These are phyloP conservation scores for Marasmarcha lunaedactyla DNA, from an alignment of 2,888 invertebrate species.

Conservation along the genomic window DNA sequence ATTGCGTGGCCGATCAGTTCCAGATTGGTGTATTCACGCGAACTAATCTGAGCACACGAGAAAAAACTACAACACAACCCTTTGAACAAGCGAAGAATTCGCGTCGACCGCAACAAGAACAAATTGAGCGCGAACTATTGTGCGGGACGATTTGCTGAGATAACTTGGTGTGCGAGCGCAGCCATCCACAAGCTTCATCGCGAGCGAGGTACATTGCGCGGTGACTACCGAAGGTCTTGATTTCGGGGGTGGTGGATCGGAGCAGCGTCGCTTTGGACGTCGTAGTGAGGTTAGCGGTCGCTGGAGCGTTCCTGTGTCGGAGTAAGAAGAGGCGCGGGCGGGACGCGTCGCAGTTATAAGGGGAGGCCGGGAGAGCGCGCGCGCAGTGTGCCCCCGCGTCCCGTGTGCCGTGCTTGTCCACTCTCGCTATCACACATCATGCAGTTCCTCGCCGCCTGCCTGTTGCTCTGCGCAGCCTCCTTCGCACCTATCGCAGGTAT, in stretches of 20 bases:
- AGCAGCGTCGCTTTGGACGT: conserved; percentile 22
- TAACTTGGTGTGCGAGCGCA: conserved; percentile 56
- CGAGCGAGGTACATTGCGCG: too few relatives aligned
- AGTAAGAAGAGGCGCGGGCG: conserved; percentile 45
- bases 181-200: conserved; percentile 20
- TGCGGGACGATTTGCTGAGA: conserved; percentile 64
- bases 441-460: conserved; percentile 65
- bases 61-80: conserved; percentile 56
- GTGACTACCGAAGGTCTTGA: background rate
- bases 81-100: conserved; percentile 62
- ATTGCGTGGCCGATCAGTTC: conserved; percentile 31
- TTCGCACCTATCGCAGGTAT: conserved; percentile 67
- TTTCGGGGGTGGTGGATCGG: background rate
- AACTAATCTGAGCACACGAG: conserved; percentile 32
- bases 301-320: conserved; percentile 19
- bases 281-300: conserved; percentile 33
- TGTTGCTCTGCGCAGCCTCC: conserved; percentile 65
- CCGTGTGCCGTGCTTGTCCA: conserved; percentile 52
- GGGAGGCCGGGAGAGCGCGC: conserved; percentile 63
- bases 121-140: conserved; percentile 67
- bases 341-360: conserved; percentile 64
- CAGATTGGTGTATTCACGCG: conserved; percentile 34
- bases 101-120: conserved; percentile 64
- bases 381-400: conserved; percentile 66
- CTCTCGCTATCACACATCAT: conserved; percentile 32